Evolutionary conservation across 2,797 vertebrate genomes (phyloP), one percentile per base, ranked within the genome.

Genomic region (Lepilemur septentrionalis): DNA sequence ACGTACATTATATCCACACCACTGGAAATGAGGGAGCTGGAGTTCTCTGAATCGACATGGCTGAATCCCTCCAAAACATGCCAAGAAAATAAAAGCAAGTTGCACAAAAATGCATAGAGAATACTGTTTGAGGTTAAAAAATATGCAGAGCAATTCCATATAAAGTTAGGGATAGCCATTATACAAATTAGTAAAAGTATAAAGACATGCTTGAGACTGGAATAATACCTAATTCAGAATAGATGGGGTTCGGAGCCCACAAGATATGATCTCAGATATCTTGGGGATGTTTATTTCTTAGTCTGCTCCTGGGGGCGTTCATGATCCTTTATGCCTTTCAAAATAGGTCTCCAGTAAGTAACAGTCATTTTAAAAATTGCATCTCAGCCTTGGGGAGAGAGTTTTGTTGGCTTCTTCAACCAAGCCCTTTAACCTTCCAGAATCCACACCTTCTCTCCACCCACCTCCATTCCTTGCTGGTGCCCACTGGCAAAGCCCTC

Each of bases 201-300:
- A 61, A 20, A 61, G 63, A n/a, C 15, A 4, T 22, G 8, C 5
- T 7, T 14, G 18, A 20, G 35, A 23, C 28, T 1, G 32, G n/a
- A 35, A 55, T 20, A 22, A 48, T 30, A 35, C 11, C 79, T 25
- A 6, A 28, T 65, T 30, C n/a, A 10, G 15, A 38, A 48, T 10
- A 48, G 75, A 5, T 18, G 0, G 14, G 57, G 28, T 15, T 22
- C 52, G 1, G 4, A n/a, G 13, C 5, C 5, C 50, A 12, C 2
- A 5, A 22, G n/a, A 50, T 67, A 20, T 9, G 50, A 23, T 30
- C 81, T 57, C 50, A 46, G 50, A 13, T 35, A 7, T 30, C 3
- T 13, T 12, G 61, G 72, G 61, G 35, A 10, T 59, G 41, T 30
- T 76, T 76, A 20, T 75, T 59, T 72, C 14, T 63, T 38, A 35